phyloP scores from a whole-genome alignment of 2,797 vertebrate genomes.

The Poeciliopsis gracilis region DNA sequence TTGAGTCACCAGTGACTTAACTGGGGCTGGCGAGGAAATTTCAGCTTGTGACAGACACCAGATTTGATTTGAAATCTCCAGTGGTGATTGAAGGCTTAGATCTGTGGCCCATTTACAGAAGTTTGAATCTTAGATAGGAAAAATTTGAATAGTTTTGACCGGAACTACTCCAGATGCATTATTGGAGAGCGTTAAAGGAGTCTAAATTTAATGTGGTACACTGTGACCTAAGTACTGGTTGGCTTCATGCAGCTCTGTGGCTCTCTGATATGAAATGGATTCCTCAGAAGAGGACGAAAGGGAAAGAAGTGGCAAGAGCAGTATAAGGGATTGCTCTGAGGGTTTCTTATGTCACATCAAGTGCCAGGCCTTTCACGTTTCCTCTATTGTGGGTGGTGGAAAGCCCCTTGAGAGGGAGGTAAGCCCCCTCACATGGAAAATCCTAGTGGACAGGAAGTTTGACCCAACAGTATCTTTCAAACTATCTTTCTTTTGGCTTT shows the following conservation, averaged over 20 bases:
- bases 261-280: conserved; percentile 65
- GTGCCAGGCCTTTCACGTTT: conserved; percentile 64
- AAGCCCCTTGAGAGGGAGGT: conserved; percentile 59
- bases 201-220: conserved; percentile 85
- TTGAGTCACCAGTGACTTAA: conserved; percentile 81
- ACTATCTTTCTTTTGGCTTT: conserved; percentile 27
- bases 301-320: conserved; percentile 58
- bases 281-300: conserved; percentile 61
- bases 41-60: conserved; percentile 79
- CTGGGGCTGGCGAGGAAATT: conserved; percentile 82
- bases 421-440: conserved; percentile 32
- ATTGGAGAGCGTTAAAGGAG: conserved; percentile 84
- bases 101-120: conserved; percentile 88
- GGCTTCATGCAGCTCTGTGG: conserved; percentile 61
- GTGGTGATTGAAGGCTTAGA: conserved; percentile 82
- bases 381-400: conserved; percentile 46
- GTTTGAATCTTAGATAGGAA: conserved; percentile 79
- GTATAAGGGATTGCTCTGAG: conserved; percentile 62
- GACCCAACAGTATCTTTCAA: conserved; percentile 44
- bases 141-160: conserved; percentile 82
- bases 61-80: conserved; percentile 84
- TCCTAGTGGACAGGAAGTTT: conserved; percentile 43
- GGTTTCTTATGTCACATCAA: conserved; percentile 66
- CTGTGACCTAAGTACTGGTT: conserved; percentile 74
- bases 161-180: conserved; percentile 83